Conservation (phyloP, 2,797 vertebrate genomes). For the Buphagus erythrorhynchus region DNA sequence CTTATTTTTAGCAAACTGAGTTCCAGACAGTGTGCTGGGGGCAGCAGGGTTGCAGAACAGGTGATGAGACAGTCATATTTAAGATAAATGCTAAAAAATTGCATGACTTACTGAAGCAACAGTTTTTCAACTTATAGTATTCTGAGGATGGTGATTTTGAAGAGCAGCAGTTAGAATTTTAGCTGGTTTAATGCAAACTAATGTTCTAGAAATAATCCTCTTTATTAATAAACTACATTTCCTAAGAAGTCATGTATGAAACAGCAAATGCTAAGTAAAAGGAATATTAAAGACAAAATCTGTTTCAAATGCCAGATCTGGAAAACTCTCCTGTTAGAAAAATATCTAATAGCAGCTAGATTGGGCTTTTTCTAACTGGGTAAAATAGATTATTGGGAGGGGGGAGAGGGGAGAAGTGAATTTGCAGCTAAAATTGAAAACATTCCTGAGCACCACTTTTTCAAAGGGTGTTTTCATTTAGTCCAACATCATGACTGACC, state of each 20-base stretch:
- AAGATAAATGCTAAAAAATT: background rate
- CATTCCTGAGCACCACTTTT: background rate
- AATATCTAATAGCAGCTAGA: background rate
- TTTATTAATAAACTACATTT: slow-evolving; percentile 24
- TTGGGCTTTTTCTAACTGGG: background rate
- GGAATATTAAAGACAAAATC: background rate
- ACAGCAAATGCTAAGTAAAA: slow-evolving; percentile 13
- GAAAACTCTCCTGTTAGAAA: background rate
- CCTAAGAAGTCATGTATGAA: background rate
- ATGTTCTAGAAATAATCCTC: slow-evolving; percentile 23
- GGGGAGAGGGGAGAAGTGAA: background rate
- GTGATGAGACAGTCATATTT: background rate
- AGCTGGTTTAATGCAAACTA: background rate
- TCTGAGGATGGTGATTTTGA: background rate
- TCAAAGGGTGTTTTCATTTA: background rate
- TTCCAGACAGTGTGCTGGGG: background rate
- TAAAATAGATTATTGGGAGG: background rate
- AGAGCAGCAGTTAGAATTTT: background rate
- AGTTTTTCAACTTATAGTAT: background rate
- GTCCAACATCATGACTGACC: background rate
- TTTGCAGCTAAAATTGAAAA: background rate
- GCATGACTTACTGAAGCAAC: background rate
- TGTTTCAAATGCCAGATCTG: background rate
- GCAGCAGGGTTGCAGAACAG: background rate
- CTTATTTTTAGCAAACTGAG: background rate